phyloP scores from a whole-genome alignment of 2,797 vertebrate genomes.

The Phrynocephalus guinanensis region DNA sequence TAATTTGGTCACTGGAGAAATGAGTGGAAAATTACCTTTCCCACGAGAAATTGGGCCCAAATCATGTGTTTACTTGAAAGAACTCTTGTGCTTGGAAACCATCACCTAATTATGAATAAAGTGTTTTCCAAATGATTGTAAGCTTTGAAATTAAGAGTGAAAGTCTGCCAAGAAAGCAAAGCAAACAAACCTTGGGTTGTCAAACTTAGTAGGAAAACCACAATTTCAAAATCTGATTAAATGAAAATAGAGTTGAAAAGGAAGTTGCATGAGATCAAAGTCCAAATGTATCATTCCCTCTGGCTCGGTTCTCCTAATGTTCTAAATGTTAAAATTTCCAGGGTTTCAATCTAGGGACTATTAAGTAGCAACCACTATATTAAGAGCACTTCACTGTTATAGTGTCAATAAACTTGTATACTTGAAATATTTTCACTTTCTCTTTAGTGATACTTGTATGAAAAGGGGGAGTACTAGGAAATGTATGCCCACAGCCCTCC shows the following conservation, averaged over 20 bases:
- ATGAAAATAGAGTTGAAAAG: slow-evolving; percentile 12
- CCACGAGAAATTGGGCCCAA: slow-evolving; percentile 42
- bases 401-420: background rate
- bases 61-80: slow-evolving; percentile 48
- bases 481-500: background rate
- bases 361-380: slow-evolving; percentile 17
- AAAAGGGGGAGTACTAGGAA: slow-evolving; percentile 10
- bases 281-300: slow-evolving; percentile 27
- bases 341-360: background rate
- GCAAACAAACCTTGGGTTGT: slow-evolving; percentile 5
- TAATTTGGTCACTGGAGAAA: slow-evolving; percentile 41
- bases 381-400: slow-evolving; percentile 33
- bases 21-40: slow-evolving; percentile 56
- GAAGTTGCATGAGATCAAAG: slow-evolving; percentile 32
- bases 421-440: background rate
- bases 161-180: background rate
- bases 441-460: background rate
- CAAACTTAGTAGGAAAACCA: slow-evolving; percentile 25
- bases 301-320: slow-evolving; percentile 30
- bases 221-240: slow-evolving; percentile 18
- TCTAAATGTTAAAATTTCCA: background rate
- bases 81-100: slow-evolving; percentile 19
- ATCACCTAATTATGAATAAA: slow-evolving; percentile 45
- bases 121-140: slow-evolving; percentile 35
- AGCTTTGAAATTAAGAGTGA: slow-evolving; percentile 48